phyloP scores from a whole-genome alignment of 2,113 vertebrate genomes.

The Mormyrus lacerda region DNA sequence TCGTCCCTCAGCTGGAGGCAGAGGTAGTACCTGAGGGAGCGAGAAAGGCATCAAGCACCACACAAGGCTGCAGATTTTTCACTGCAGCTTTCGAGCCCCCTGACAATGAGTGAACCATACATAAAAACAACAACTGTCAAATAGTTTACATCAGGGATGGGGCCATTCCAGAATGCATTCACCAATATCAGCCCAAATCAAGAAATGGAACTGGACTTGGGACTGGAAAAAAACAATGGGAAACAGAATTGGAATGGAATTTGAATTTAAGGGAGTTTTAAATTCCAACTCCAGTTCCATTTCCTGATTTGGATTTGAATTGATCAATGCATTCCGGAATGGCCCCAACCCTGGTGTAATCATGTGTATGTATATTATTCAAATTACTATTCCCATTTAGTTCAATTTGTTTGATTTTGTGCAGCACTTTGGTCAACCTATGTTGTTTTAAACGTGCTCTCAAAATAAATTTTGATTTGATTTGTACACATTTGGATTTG shows the following conservation, averaged over 20 bases:
- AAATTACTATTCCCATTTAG: neutral
- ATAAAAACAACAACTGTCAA: neutral
- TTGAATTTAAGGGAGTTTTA: too few species aligned
- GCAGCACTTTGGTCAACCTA: neutral
- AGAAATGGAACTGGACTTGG: too few species aligned
- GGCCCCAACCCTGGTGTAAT: neutral
- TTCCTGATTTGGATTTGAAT: too few species aligned
- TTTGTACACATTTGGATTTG: neutral
- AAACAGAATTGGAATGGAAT: too few species aligned
- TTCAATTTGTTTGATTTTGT: neutral
- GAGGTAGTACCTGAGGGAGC: slow-evolving; percentile 79
- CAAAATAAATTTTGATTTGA: neutral
- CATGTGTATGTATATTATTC: neutral
- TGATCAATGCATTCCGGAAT: too few species aligned
- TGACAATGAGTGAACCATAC: neutral
- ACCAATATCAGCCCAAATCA: too few species aligned
- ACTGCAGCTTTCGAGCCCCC: neutral
- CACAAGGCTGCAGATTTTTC: neutral
- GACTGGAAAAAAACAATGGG: too few species aligned
- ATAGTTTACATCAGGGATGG: neutral
- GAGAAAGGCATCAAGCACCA: neutral
- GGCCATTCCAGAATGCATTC: too few species aligned
- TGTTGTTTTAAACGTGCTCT: neutral
- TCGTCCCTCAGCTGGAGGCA: slow-evolving; percentile 92
- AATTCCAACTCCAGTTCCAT: too few species aligned